Base-by-base conservation (phyloP, 2,888 invertebrate species). In the Pollenia griseotomentosa region DNA sequence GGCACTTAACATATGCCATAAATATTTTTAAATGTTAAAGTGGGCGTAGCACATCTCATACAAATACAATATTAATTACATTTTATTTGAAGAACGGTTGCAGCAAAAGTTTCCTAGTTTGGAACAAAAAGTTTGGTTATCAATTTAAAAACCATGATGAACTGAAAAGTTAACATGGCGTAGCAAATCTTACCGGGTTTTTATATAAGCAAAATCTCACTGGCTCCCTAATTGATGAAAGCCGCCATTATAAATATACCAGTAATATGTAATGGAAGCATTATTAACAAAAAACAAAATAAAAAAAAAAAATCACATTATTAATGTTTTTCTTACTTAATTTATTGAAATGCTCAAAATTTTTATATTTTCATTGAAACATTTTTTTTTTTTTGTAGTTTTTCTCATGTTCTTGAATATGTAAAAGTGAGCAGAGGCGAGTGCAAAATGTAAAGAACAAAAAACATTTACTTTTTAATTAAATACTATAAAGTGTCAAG, bases 401-500 rank as follows among this genome's bases (percentile, higher is more conserved):
- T n/a, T 33, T 33, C 12, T 10, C 8, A 55, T 40, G 40, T 40
- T 59, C 75, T 82, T 74, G 48, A 59, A 59, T 66, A 59, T 74
- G 66, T 59, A 59, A 83, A 33, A 74, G 16, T 68, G 74, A 74
- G 68, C 65, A 65, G 68, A 14, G 55, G 48, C 73, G 65, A 83
- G 79, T 83, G 79, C 57, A 86, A 83, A 86, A 83, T 70, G 55
- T 63, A 82, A 82, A 71, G 42, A 73, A 78, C 68, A 40, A 51
- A 14, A 80, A 53, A 66, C 70, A 78, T 89, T 89, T 89, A 89
- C 88, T 89, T 90, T 61, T 90, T 90, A 90, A 89, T 89, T 89
- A 90, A 89, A 90, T 89, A 85, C 81, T 87, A 88, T 87, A 77
- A 88, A 88, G 87, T 88, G 88, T 86, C 88, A 88, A 70, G 80